Evolutionary conservation across 2,113 vertebrate genomes (phyloP).

Genomic region (Halichoerus grypus): DNA sequence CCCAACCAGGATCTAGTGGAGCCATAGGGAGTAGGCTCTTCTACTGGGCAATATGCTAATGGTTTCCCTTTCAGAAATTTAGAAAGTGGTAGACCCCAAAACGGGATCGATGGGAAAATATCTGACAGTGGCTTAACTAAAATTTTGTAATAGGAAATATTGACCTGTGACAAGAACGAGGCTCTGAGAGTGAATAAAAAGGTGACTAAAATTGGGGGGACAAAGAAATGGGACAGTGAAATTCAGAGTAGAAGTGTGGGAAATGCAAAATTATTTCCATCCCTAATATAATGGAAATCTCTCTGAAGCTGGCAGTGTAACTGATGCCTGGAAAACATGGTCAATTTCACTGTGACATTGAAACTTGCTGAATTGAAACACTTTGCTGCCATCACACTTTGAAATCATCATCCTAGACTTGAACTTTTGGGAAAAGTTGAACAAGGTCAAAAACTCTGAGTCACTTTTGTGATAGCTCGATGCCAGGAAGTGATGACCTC

Average conservation of each 20-base stretch:
- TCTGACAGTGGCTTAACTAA: not conserved
- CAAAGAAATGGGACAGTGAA: not conserved
- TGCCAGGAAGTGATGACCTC: constrained; percentile 77
- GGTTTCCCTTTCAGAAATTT: not conserved
- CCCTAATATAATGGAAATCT: constrained; percentile 38
- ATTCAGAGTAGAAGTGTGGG: not conserved
- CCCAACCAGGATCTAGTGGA: not conserved
- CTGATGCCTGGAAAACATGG: constrained; percentile 37
- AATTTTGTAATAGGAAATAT: not conserved
- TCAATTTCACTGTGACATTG: constrained; percentile 56
- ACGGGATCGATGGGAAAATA: not conserved
- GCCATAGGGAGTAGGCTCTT: not conserved
- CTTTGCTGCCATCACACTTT: constrained; percentile 60
- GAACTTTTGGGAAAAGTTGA: constrained; percentile 78
- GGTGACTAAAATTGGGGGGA: not conserved
- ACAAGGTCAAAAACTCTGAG: constrained; percentile 73
- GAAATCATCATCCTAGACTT: constrained; percentile 67
- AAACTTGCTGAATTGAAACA: constrained; percentile 46
- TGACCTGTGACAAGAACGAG: not conserved
- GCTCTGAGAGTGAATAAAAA: constrained; percentile 14
- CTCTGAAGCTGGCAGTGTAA: not conserved
- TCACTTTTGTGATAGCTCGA: constrained; percentile 71
- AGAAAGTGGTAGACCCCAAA: not conserved
- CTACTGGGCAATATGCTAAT: not conserved
- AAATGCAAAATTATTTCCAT: constrained; percentile 42